Evolutionary conservation across 2,797 vertebrate genomes (phyloP).

Genomic region (Typhlichthys eigenmanni): DNA sequence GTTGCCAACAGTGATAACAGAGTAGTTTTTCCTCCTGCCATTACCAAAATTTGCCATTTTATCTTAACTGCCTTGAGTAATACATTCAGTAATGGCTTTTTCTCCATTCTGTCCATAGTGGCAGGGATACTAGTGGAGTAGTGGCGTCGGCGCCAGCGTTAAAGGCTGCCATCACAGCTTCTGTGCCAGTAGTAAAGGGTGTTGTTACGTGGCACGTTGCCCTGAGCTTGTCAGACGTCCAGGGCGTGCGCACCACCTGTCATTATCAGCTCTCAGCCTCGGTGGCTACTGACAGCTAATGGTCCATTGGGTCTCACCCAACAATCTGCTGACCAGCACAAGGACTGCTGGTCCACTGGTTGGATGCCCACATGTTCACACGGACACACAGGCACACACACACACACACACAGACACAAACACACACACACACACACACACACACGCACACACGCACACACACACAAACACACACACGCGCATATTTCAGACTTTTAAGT

Average conservation of each 20-base stretch:
- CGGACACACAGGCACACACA: neutral
- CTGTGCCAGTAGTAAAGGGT: constrained; percentile 61
- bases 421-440: constrained; percentile 4
- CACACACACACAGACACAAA: neutral
- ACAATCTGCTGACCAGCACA: constrained; percentile 73
- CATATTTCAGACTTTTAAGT: neutral
- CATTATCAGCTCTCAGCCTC: constrained; percentile 68
- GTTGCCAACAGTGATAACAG: constrained; percentile 42
- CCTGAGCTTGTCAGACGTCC: constrained; percentile 71
- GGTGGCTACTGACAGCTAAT: constrained; percentile 65
- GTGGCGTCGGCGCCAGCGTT: constrained; percentile 28
- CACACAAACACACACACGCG: neutral
- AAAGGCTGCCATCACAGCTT: constrained; percentile 8
- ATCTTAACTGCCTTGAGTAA: constrained; percentile 57
- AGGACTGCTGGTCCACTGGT: constrained; percentile 40
- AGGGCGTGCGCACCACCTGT: constrained; percentile 70
- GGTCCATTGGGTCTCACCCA: constrained; percentile 70
- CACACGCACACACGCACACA: neutral
- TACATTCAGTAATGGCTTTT: constrained; percentile 26
- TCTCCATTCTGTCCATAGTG: constrained; percentile 11
- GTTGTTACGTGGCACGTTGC: constrained; percentile 68
- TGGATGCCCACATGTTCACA: constrained; percentile 29
- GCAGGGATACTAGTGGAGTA: constrained; percentile 46
- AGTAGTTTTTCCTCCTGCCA: constrained; percentile 31
- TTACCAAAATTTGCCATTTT: constrained; percentile 63